These are phyloP conservation scores for Schizaphis graminum DNA, from an alignment of 2,888 invertebrate species.

Conservation along the genomic window DNA sequence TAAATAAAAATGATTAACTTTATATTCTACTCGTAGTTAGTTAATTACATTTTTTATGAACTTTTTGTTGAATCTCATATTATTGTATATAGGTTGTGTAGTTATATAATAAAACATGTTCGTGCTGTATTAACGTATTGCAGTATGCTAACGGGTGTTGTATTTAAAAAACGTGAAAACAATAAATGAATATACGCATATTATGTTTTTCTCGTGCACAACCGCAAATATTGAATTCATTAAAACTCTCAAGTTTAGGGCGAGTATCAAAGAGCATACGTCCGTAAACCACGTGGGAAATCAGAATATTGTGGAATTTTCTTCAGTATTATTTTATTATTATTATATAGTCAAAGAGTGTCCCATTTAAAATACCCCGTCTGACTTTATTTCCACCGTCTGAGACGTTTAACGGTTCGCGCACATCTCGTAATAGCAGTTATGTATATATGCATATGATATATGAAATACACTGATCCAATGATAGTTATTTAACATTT, in stretches of 20 bases:
- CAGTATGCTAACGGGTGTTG: background rate
- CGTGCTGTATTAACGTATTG: background rate
- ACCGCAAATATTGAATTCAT: slow-evolving; percentile 10
- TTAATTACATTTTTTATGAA: background rate
- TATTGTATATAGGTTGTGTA: background rate
- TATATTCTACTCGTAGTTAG: background rate
- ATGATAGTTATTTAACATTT: background rate
- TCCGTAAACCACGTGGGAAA: background rate
- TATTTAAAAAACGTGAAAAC: background rate
- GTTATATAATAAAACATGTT: background rate
- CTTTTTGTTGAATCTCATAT: background rate
- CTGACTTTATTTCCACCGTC: background rate
- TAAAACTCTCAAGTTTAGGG: background rate
- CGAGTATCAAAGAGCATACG: background rate
- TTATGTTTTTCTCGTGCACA: background rate
- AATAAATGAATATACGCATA: background rate
- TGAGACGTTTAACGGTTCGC: background rate
- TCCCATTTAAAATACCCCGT: background rate
- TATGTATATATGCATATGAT: background rate
- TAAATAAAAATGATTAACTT: background rate
- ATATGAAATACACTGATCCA: background rate
- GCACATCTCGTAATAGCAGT: background rate
- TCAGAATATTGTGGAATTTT: background rate
- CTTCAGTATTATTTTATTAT: background rate
- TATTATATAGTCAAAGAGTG: background rate